phyloP scores from a whole-genome alignment of 1,140 invertebrate species.

The Bombus pascuorum region DNA sequence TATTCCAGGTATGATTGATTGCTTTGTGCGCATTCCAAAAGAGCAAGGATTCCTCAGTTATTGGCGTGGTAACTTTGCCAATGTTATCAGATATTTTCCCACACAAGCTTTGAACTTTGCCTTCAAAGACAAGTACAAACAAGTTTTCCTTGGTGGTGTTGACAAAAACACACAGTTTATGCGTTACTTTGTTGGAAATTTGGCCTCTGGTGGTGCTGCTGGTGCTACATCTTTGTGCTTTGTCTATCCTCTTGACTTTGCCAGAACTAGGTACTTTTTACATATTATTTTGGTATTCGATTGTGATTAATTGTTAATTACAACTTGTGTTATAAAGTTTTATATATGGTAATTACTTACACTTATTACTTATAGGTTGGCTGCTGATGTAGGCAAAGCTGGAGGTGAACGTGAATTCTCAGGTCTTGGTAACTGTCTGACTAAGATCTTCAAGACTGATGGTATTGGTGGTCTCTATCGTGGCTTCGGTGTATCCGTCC shows the following conservation, averaged over 20 bases:
- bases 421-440: slow-evolving; percentile 92
- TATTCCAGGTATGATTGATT: slow-evolving; percentile 91
- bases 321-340: background rate
- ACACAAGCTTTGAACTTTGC: slow-evolving; percentile 98
- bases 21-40: slow-evolving; percentile 92
- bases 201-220: slow-evolving; percentile 96
- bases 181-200: slow-evolving; percentile 92
- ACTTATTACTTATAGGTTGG: slow-evolving; percentile 84
- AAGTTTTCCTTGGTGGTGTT: slow-evolving; percentile 91
- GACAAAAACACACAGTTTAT: slow-evolving; percentile 95
- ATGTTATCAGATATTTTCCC: slow-evolving; percentile 96
- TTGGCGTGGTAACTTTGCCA: slow-evolving; percentile 97
- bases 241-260: slow-evolving; percentile 97
- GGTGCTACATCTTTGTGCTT: slow-evolving; percentile 97
- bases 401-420: slow-evolving; percentile 90
- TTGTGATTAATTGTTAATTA: background rate
- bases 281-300: background rate
- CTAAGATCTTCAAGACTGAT: slow-evolving; percentile 92
- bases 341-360: background rate
- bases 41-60: slow-evolving; percentile 93
- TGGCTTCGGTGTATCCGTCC: slow-evolving; percentile 95
- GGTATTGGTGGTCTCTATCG: slow-evolving; percentile 93
- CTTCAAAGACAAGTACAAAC: slow-evolving; percentile 96
- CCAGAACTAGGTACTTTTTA: slow-evolving; percentile 90
- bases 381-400: slow-evolving; percentile 92